phyloP scores from a whole-genome alignment of 2,888 invertebrate species.

The Latrodectus hesperus region DNA sequence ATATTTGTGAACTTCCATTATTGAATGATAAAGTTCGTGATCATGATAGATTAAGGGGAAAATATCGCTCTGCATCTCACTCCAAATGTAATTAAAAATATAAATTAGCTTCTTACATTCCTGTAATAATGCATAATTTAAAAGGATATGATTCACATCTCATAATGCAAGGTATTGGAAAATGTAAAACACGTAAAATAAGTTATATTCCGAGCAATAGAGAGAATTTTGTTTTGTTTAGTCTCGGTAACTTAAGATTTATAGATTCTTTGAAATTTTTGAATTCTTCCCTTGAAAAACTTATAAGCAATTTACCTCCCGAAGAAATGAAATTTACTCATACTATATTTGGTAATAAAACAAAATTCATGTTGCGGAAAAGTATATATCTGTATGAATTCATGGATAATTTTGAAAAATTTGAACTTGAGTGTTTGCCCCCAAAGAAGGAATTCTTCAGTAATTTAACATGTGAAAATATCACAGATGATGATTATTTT shows the following conservation, averaged over 20 bases:
- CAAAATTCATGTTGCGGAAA: not conserved
- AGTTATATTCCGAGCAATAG: not conserved
- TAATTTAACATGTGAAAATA: not conserved
- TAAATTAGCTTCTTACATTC: not conserved
- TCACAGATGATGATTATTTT: not conserved
- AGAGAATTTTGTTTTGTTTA: not conserved
- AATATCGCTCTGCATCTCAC: constrained; percentile 4
- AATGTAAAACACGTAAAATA: not conserved
- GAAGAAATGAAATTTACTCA: not conserved
- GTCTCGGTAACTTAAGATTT: too few species aligned
- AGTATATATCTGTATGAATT: constrained; percentile 3
- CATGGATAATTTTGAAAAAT: too few species aligned
- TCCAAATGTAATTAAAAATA: not conserved
- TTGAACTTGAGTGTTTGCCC: not conserved
- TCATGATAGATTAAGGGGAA: not conserved
- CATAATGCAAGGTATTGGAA: constrained; percentile 1
- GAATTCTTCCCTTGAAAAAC: not conserved
- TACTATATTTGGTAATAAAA: not conserved
- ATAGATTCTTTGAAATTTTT: not conserved
- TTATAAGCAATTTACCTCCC: not conserved
- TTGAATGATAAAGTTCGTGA: not conserved
- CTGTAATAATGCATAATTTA: constrained; percentile 12
- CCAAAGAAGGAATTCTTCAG: not conserved
- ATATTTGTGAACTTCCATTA: constrained; percentile 15
- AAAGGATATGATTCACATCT: constrained; percentile 10